Percentiles rank a stretch among this genome's conserved stretches.
Conservation (phyloP, 2,888 invertebrate species). For the Heliconius ismenius region DNA sequence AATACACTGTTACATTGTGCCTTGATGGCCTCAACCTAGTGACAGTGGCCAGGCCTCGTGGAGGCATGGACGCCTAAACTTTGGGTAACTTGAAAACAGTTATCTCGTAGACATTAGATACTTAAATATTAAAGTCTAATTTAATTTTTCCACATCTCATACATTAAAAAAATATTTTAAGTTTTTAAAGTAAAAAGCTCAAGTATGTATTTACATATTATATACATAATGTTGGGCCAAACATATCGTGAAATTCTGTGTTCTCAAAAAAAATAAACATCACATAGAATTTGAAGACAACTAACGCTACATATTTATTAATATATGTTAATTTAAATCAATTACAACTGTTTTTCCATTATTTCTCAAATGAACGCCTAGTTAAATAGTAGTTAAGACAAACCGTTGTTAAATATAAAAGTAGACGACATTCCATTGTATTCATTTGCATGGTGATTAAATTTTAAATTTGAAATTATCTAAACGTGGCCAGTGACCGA, state of each 20-base stretch:
- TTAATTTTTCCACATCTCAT: too few relatives aligned
- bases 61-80: too few relatives aligned
- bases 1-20: too few relatives aligned
- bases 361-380: conserved; percentile 11
- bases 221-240: background rate
- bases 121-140: too few relatives aligned
- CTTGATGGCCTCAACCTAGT: too few relatives aligned
- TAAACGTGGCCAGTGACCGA: conserved; percentile 37
- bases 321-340: background rate
- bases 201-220: too few relatives aligned
- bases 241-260: background rate
- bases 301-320: background rate
- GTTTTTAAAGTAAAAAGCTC: too few relatives aligned
- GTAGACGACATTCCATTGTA: conserved; percentile 26
- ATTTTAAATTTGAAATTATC: conserved; percentile 28
- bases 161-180: too few relatives aligned
- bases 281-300: background rate
- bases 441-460: conserved; percentile 33
- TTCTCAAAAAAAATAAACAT: background rate
- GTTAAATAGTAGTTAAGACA: conserved; percentile 14
- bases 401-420: conserved; percentile 21
- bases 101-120: too few relatives aligned
- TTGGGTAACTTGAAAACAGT: too few relatives aligned
- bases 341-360: conserved; percentile 13
- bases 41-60: too few relatives aligned